Evolutionary conservation across 2,888 invertebrate species (phyloP), one percentile per base, ranked within the genome.

Genomic region (Pristionchus japonicus): DNA sequence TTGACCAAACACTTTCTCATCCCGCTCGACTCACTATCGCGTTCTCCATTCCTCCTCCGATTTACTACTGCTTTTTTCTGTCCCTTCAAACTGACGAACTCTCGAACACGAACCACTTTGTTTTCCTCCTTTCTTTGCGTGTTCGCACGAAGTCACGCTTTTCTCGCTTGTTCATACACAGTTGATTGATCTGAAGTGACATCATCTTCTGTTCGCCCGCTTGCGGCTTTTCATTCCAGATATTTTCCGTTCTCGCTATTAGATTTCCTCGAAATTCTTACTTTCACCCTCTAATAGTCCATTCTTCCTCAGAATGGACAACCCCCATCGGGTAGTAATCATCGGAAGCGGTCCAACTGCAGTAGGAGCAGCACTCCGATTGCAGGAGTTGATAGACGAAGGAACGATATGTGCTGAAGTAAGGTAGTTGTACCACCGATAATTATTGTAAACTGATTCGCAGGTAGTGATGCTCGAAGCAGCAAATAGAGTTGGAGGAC

Each of bases 341-440:
- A 89, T 90, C 61, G 90, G 90, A 31, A 89, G 89, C 88, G 90
- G 90, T n/a, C 90, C 90, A 15, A 90, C 90, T n/a, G 89, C 90
- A 37, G 31, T 90, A 3, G 90, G 90, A 67, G 90, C 90, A 27
- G 90, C 89, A 31, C 87, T 88, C 49, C 49, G 90, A 74, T 82
- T 90, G 27, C 86, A 89, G 23, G 86, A 90, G 37, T 88, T 90
- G 11, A 88, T 88, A 23, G 85, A 87, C 9, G 52, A 86, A 15
- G 88, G 88, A 82, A 74, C 57, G 3, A 52, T 87, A 34, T 27
- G 67, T 4, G 43, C 77, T 49, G 88, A 89, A 49, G 87, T 77
- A 86, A 47, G 47, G 57, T 61, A 61, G 23, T 43, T 6, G 17
- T 13, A 23, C 23, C 15, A 82, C 11, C 17, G 4, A n/a, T 17